phyloP scores from a whole-genome alignment of 2,888 invertebrate genomes.

The Augochlorella aurata region DNA sequence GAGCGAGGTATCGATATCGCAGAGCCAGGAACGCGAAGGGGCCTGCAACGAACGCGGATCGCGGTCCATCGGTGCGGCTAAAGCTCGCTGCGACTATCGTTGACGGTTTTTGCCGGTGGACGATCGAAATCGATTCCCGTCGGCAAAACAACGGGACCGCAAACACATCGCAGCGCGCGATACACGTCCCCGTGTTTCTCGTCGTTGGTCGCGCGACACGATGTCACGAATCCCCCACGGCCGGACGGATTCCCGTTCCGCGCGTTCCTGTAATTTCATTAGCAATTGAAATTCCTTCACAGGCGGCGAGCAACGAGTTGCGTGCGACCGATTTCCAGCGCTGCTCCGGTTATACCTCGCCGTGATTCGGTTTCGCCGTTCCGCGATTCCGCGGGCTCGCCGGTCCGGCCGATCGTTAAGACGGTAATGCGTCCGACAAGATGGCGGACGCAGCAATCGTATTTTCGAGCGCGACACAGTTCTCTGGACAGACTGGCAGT shows the following conservation, averaged over 20 bases:
- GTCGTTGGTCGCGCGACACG: constrained; percentile 20
- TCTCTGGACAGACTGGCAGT: not conserved
- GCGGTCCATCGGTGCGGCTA: not conserved
- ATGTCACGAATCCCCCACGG: constrained; percentile 31
- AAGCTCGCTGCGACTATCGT: constrained; percentile 7
- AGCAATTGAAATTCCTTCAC: constrained; percentile 66
- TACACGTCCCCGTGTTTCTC: constrained; percentile 55
- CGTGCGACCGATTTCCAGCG: constrained; percentile 53
- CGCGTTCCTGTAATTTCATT: constrained; percentile 69
- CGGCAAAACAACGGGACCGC: constrained; percentile 52
- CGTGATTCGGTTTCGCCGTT: constrained; percentile 10
- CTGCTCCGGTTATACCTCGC: constrained; percentile 1
- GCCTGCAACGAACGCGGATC: too few relatives aligned
- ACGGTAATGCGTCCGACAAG: constrained; percentile 41
- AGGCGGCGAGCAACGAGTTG: constrained; percentile 38
- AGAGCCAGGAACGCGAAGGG: too few relatives aligned
- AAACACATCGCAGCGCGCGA: constrained; percentile 43
- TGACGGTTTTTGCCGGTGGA: not conserved
- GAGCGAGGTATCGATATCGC: too few relatives aligned
- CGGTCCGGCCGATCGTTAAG: constrained; percentile 32
- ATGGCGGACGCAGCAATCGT: constrained; percentile 13
- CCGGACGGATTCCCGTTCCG: constrained; percentile 48
- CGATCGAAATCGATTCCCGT: constrained; percentile 39
- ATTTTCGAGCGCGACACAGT: constrained; percentile 22
- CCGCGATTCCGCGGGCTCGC: constrained; percentile 28